Evolutionary conservation across 1,140 invertebrate genomes (phyloP), one percentile per base, ranked within the genome.

Genomic region (Bombus waltoni): DNA sequence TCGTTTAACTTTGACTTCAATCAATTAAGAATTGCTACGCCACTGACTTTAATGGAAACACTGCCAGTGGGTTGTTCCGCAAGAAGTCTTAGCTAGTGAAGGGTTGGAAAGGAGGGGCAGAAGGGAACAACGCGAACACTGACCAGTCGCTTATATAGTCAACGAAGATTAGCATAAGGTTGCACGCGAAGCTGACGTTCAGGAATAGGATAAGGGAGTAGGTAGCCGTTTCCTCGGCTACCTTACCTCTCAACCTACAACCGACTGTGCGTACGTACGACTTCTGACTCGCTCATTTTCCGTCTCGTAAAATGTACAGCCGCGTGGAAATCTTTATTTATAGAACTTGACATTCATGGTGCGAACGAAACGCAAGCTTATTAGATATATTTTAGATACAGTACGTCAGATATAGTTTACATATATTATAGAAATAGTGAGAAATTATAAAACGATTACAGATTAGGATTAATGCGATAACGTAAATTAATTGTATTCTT

Each of bases 171-270:
- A 95, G 93, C 95, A 95, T 95, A 94, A 91, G 91, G 83, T 83
- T 91, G 92, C 95, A 95, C 95, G 95, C 95, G 87, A 95, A 80
- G 88, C 88, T 91, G 89, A 94, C 91, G 93, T 94, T 92, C 93
- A 94, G 92, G 91, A 94, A 94, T 92, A 92, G 93, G 95, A 95
- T 95, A 95, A 95, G 93, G 90, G 89, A 86, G 80, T 84, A 88
- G 89, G 87, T 85, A 70, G 57, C 81, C 84, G 88, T 91, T 87
- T 73, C 88, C 90, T 90, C 85, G 88, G 47, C 76, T 87, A 84
- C 85, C 86, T 88, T 83, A 88, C 86, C 85, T 80, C 81, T 81
- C 90, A 83, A 91, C 86, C 75, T 78, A 81, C 76, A 80, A 74
- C 62, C 84, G 25, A 81, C 66, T 35, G 81, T 90, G 89, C 87